These are phyloP conservation scores for Drosophila fulvimacula DNA, from an alignment of 2,888 invertebrate genomes.

Conservation along the genomic window DNA sequence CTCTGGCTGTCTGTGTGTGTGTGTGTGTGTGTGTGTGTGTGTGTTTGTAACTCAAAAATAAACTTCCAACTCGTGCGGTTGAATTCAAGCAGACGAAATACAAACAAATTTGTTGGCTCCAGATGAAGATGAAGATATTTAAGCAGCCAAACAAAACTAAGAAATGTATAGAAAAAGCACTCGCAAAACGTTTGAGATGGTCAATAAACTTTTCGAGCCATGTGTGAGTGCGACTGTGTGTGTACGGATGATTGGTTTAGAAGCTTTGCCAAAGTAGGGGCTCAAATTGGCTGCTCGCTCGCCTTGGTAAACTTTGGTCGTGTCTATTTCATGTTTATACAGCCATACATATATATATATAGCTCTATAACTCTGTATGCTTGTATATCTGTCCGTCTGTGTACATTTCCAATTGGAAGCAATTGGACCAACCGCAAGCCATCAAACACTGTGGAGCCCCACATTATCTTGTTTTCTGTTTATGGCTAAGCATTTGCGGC, in stretches of 20 bases:
- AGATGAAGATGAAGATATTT: conserved; percentile 66
- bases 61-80: conserved; percentile 53
- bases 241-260: conserved; percentile 37
- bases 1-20: not conserved
- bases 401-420: conserved; percentile 30
- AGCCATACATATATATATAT: not conserved
- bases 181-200: conserved; percentile 43
- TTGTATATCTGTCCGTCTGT: conserved; percentile 23
- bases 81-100: conserved; percentile 57
- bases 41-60: conserved; percentile 58
- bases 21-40: not conserved
- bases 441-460: conserved; percentile 2
- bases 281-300: conserved; percentile 39
- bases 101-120: conserved; percentile 67
- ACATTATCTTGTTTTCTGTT: conserved; percentile 28
- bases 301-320: conserved; percentile 25
- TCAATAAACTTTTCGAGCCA: conserved; percentile 55
- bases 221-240: conserved; percentile 11
- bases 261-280: conserved; percentile 16
- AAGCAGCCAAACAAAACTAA: conserved; percentile 59
- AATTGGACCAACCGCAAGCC: conserved; percentile 24
- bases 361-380: not conserved
- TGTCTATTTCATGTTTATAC: conserved; percentile 46
- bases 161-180: conserved; percentile 30
- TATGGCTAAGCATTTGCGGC: conserved; percentile 35